phyloP scores from a whole-genome alignment of 1,140 invertebrate species.

The Chionoecetes opilio region DNA sequence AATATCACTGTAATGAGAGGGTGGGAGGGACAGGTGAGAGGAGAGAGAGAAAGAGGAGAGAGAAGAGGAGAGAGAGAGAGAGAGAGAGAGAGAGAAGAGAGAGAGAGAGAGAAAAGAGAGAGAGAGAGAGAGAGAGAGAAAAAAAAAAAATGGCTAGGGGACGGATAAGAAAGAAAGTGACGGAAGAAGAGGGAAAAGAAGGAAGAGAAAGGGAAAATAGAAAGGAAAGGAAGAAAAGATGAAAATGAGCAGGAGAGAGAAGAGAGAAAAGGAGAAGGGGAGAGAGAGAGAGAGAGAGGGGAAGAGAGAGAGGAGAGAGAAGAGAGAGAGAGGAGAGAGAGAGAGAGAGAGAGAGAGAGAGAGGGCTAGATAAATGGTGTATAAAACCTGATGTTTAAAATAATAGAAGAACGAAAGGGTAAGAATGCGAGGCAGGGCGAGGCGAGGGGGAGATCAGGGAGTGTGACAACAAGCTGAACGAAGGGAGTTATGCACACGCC shows the following conservation, averaged over 20 bases:
- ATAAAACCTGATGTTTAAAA: background rate
- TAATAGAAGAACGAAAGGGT: background rate
- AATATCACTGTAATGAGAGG: background rate
- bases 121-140: background rate
- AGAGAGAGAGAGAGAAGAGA: background rate
- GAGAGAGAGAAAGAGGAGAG: background rate
- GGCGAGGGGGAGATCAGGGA: background rate
- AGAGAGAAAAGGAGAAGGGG: background rate
- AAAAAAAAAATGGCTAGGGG: background rate
- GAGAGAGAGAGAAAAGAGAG: background rate
- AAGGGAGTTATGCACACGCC: slow-evolving; percentile 1
- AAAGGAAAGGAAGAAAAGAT: too few species aligned
- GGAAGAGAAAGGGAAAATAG: background rate
- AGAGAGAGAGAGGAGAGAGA: background rate
- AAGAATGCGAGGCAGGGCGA: background rate
- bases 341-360: background rate
- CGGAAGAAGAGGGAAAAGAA: background rate
- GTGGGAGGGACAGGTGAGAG: background rate
- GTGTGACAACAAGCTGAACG: background rate
- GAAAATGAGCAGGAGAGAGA: too few species aligned
- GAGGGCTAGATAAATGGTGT: slow-evolving; percentile 3
- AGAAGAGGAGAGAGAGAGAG: background rate
- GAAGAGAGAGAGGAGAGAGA: background rate
- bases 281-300: background rate
- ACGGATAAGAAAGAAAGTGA: background rate